phyloP scores from a whole-genome alignment of 2,113 vertebrate genomes.

The Ariopsis seemanni region DNA sequence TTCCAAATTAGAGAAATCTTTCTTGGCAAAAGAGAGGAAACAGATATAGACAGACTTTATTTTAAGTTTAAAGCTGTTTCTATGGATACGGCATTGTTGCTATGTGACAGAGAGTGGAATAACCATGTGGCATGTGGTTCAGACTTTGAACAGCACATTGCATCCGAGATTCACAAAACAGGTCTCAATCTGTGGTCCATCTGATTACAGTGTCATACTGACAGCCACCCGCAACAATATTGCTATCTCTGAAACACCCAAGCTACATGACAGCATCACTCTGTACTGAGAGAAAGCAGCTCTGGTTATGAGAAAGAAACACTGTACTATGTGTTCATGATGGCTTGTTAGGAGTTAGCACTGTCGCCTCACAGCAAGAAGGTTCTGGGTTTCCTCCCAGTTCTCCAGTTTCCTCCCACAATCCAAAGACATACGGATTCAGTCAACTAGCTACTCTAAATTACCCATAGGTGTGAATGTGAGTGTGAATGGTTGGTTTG shows the following conservation, averaged over 20 bases:
- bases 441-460: no score
- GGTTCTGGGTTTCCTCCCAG: no score
- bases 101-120: constrained; percentile 61
- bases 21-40: constrained; percentile 23
- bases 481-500: no score
- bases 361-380: no score
- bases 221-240: constrained; percentile 29
- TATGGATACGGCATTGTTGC: constrained; percentile 69
- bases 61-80: constrained; percentile 67
- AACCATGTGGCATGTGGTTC: constrained; percentile 45
- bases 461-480: no score
- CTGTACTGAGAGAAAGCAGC: constrained; percentile 1
- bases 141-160: constrained; percentile 35
- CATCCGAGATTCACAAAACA: constrained; percentile 12
- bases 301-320: neutral
- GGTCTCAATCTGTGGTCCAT: constrained; percentile 37
- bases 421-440: no score
- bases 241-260: constrained; percentile 31
- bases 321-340: neutral
- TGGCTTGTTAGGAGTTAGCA: neutral
- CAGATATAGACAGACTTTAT: constrained; percentile 60
- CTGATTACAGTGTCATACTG: constrained; percentile 35
- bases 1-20: constrained; percentile 47
- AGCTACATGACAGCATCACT: neutral
- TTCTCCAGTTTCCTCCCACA: no score